These are phyloP conservation scores for Hyperopisus bebe DNA, from an alignment of 2,113 vertebrate genomes.

Conservation along the genomic window DNA sequence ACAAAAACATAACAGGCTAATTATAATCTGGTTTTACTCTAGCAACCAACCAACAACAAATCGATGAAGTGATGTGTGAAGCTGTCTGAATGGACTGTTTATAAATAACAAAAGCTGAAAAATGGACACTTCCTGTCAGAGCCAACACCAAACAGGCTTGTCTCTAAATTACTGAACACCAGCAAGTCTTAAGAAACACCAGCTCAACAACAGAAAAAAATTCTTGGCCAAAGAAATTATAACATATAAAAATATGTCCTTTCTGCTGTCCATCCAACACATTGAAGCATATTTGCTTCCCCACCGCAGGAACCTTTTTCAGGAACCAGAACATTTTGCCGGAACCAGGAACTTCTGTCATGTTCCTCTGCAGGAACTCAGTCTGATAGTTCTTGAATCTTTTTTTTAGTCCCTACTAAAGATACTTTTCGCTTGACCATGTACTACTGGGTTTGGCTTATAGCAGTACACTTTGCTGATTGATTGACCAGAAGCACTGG, in stretches of 20 bases:
- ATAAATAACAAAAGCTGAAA: background rate
- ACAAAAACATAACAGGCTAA: background rate
- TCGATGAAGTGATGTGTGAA: background rate
- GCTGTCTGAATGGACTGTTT: background rate
- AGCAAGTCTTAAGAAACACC: background rate
- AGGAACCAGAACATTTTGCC: background rate
- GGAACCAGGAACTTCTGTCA: too few species aligned
- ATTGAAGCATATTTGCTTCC: background rate
- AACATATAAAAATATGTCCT: background rate
- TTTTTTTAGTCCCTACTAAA: background rate
- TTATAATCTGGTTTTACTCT: background rate
- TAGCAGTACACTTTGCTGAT: too few species aligned
- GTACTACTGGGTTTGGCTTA: too few species aligned
- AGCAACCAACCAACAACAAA: background rate
- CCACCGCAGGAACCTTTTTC: background rate
- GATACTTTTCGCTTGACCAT: background rate
- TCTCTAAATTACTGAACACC: background rate
- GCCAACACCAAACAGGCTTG: background rate
- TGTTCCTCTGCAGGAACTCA: background rate
- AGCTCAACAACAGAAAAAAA: background rate
- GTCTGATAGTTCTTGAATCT: background rate
- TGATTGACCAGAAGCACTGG: background rate
- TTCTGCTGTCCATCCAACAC: background rate
- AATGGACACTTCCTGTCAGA: background rate
- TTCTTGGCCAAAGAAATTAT: background rate